Evolutionary conservation across 53 echinoderm and acorn worm genomes (phyloP), one percentile per base, ranked within the genome.

Genomic region (Stichopus horrens): DNA sequence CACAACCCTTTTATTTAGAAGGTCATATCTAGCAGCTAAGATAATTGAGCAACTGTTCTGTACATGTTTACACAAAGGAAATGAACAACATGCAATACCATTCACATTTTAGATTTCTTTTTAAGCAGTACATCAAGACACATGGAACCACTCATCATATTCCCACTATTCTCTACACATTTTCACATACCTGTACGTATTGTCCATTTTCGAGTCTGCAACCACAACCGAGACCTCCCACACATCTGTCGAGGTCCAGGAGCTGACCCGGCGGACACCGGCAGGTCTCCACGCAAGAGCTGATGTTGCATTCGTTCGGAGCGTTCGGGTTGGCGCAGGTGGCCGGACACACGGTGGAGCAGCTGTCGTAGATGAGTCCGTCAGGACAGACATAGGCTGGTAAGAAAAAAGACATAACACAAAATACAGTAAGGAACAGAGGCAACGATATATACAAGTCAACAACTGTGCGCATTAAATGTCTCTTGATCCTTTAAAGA

Each of bases 201-300:
- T 82, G 54, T 66, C 90, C 90, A 76, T 88, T 68, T 4, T 67
- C 18, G 5, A 88, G 67, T 71, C 73, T 22, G 77, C 93, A 93
- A 3, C 93, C 93, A 88, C 93, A 93, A 53, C 81, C 67, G 18
- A 66, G 76, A 52, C 83, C 89, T 7, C 52, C 54, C 18, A 93
- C 89, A 74, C 93, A 93, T 16, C 23, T 66, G 73, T 91, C 91
- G 21, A 83, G 75, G 78, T 93, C 91, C 56, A 93, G 75, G 7
- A 91, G 77, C 21, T 86, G 79, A 74, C 90, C 90, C 11, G 86
- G 86, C 79, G 91, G 91, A 87, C 91, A 93, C 52, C 58, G 73
- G 58, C 91, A 91, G 23, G 86, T 86, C 74, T 91, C 91, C 9
- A 87, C 74, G 68, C 91, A 91, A 7, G 54, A 23, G 78, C 88